Evolutionary conservation across 1,140 invertebrate genomes (phyloP).

Genomic region (Daktulosphaira vitifoliae): DNA sequence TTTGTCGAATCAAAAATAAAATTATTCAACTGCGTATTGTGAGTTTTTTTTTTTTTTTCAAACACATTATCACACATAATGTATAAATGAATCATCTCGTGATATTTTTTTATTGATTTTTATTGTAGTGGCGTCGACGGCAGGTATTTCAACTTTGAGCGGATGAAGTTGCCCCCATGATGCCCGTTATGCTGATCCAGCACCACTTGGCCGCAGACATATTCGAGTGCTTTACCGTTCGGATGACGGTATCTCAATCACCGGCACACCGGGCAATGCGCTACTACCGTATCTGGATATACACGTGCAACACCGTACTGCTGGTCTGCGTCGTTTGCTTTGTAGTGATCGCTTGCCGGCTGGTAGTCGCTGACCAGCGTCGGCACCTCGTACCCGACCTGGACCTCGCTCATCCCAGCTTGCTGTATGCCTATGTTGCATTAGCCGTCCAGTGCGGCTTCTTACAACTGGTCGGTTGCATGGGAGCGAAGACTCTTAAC

Average conservation of each 20-base stretch:
- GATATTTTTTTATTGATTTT: no score
- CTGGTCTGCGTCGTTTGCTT: constrained; percentile 72
- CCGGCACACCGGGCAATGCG: constrained; percentile 42
- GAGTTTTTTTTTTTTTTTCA: no score
- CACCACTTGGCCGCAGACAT: constrained; percentile 33
- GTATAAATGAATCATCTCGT: no score
- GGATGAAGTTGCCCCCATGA: constrained; percentile 33
- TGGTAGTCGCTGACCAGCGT: constrained; percentile 51
- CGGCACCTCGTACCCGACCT: constrained; percentile 61
- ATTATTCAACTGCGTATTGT: no score
- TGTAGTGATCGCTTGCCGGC: constrained; percentile 61
- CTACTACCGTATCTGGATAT: constrained; percentile 88
- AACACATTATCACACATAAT: no score
- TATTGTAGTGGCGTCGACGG: neutral
- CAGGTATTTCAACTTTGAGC: constrained; percentile 9
- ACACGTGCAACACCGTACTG: constrained; percentile 80
- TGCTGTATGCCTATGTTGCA: constrained; percentile 75
- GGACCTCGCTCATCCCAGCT: constrained; percentile 61
- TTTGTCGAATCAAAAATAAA: no score
- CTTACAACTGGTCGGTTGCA: constrained; percentile 57
- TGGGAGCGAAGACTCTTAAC: constrained; percentile 68
- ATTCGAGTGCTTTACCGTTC: constrained; percentile 25
- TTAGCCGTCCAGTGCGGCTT: constrained; percentile 57
- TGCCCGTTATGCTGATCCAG: constrained; percentile 35
- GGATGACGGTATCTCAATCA: constrained; percentile 35